These are phyloP conservation scores for Cyclina sinensis DNA, from an alignment of 1,140 invertebrate species.

Conservation along the genomic window DNA sequence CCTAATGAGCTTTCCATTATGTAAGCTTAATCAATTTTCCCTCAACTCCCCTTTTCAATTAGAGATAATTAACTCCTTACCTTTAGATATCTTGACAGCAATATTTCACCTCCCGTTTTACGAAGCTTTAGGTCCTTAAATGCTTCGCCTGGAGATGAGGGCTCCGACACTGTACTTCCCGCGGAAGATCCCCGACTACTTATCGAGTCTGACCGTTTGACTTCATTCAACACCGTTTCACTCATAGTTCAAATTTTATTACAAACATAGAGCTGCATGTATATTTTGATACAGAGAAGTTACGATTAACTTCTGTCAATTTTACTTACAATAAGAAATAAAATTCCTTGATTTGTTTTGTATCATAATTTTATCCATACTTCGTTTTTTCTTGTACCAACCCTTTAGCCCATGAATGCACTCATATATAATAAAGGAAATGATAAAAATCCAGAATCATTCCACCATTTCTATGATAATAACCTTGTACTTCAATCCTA, in stretches of 20 bases:
- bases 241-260: constrained; percentile 21
- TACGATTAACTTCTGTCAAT: too few species aligned
- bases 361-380: too few species aligned
- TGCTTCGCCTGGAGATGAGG: constrained; percentile 54
- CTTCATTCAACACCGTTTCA: neutral
- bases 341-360: too few species aligned
- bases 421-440: neutral
- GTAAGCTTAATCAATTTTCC: too few species aligned
- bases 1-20: too few species aligned
- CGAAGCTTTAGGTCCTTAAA: constrained; percentile 61
- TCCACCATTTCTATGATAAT: neutral
- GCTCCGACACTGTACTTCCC: constrained; percentile 24
- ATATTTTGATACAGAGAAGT: too few species aligned
- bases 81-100: constrained; percentile 63
- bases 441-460: neutral
- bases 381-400: neutral
- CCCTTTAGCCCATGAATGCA: neutral
- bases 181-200: constrained; percentile 8
- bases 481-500: neutral
- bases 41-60: too few species aligned
- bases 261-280: neutral
- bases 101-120: constrained; percentile 64
- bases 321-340: too few species aligned
- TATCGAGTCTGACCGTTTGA: constrained; percentile 25
- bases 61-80: too few species aligned